phyloP scores from a whole-genome alignment of 2,113 vertebrate species.

The Engystomops pustulosus region DNA sequence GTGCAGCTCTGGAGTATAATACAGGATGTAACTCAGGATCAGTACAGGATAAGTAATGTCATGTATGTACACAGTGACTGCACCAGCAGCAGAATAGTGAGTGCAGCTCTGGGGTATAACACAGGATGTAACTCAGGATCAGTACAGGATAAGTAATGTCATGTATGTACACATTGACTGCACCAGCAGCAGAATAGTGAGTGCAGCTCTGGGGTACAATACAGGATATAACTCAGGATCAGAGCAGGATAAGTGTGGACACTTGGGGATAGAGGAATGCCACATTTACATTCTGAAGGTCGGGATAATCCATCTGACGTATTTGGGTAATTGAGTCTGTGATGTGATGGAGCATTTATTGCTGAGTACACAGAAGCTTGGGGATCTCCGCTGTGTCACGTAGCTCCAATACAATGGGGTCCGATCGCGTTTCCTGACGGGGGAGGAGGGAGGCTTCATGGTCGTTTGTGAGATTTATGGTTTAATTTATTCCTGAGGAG shows the following conservation, averaged over 20 bases:
- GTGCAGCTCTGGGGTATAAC: too few species aligned
- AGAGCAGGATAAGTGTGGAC: not conserved
- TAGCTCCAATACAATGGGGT: constrained; percentile 1
- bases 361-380: constrained; percentile 6
- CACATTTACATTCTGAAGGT: constrained; percentile 1
- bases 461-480: constrained; percentile 71
- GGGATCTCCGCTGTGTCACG: not conserved
- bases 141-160: too few species aligned
- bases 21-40: too few species aligned
- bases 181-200: too few species aligned
- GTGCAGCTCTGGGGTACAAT: too few species aligned
- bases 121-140: too few species aligned
- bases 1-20: too few species aligned
- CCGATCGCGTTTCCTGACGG: constrained; percentile 66
- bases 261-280: not conserved
- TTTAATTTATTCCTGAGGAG: constrained; percentile 72
- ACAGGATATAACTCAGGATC: too few species aligned
- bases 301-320: not conserved
- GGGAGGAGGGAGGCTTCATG: constrained; percentile 65
- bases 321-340: constrained; percentile 19
- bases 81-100: too few species aligned
- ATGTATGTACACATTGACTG: too few species aligned
- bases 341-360: not conserved
- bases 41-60: too few species aligned
- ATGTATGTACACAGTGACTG: too few species aligned